Evolutionary conservation across 1,140 invertebrate genomes (phyloP).

Genomic region (Dufourea novaeangliae): DNA sequence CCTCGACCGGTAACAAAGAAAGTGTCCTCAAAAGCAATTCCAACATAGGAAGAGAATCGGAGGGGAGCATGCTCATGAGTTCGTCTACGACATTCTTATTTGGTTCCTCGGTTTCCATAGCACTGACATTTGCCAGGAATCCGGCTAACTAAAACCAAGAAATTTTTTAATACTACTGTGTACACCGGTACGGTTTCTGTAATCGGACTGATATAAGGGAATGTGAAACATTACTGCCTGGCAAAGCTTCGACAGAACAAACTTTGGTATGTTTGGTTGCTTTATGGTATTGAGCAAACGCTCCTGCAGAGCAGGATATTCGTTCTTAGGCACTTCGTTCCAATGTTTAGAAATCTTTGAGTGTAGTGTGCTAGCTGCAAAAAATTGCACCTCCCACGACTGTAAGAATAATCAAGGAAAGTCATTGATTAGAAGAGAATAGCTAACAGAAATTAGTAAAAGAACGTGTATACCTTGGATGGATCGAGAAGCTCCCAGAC

Average conservation of each 20-base stretch:
- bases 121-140: constrained; percentile 69
- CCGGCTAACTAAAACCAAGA: constrained; percentile 72
- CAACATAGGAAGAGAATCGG: constrained; percentile 65
- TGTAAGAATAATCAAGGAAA: constrained; percentile 75
- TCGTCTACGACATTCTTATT: constrained; percentile 73
- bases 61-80: constrained; percentile 73
- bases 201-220: neutral
- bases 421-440: neutral
- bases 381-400: constrained; percentile 94
- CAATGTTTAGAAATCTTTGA: constrained; percentile 93
- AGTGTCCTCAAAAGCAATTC: constrained; percentile 81
- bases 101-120: constrained; percentile 49
- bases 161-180: neutral
- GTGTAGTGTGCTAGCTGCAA: constrained; percentile 94
- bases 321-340: constrained; percentile 90
- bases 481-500: constrained; percentile 92
- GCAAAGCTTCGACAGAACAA: constrained; percentile 92
- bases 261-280: constrained; percentile 88
- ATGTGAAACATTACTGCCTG: constrained; percentile 85
- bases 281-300: constrained; percentile 89
- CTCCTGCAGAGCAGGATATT: constrained; percentile 88
- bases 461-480: constrained; percentile 84
- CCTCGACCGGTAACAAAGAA: constrained; percentile 91
- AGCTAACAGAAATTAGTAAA: neutral
- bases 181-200: no score